Conservation (phyloP, 2,113 vertebrate species). For the Salvelinus sp. region DNA sequence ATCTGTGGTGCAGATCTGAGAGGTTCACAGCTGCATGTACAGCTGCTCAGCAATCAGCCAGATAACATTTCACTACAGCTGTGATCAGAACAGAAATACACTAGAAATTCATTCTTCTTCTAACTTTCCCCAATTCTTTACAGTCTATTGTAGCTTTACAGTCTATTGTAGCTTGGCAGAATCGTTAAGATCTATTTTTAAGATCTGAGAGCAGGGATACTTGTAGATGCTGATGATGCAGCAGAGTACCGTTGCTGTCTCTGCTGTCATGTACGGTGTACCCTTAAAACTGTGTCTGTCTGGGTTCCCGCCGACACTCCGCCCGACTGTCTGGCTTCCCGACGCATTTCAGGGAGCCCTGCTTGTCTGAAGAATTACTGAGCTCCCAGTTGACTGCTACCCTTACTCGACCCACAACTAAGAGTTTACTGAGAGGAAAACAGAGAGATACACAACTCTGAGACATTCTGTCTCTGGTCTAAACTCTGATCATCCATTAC, state of each 20-base stretch:
- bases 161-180: neutral
- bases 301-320: neutral
- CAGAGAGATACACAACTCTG: neutral
- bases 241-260: neutral
- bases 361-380: constrained; percentile 18
- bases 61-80: constrained; percentile 54
- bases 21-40: constrained; percentile 54
- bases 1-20: constrained; percentile 34
- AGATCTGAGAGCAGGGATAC: neutral
- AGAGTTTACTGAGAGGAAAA: neutral
- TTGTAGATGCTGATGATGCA: neutral
- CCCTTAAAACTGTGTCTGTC: neutral
- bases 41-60: constrained; percentile 65
- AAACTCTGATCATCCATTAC: neutral
- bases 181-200: too few relatives aligned
- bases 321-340: neutral
- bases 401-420: neutral
- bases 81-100: constrained; percentile 49
- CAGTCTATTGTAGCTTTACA: constrained; percentile 7
- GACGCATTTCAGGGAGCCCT: constrained; percentile 2
- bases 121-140: constrained; percentile 14
- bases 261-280: neutral
- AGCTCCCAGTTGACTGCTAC: constrained; percentile 1
- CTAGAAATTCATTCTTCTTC: constrained; percentile 20
- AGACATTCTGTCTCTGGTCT: neutral